Evolutionary conservation across 2,797 vertebrate genomes (phyloP), one percentile per base, ranked within the genome.

Genomic region (Anguilla obscura): DNA sequence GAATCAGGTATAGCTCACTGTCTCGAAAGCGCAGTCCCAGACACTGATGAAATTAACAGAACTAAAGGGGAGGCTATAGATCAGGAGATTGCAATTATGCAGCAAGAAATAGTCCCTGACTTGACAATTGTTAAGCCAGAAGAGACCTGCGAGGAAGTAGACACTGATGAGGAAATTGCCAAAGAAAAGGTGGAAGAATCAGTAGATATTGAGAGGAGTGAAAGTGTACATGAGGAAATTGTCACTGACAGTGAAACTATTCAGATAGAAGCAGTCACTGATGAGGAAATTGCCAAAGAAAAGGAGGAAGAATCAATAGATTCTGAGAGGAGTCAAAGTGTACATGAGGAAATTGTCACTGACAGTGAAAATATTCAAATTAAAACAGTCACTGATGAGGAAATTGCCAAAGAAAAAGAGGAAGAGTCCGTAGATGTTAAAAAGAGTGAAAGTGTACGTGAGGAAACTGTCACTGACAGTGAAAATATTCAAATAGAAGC

Each of bases 141-240:
- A 87, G 58, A 88, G 30, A 87, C 52, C 14, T 45, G 50, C 82
- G 36, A 87, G 40, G 50, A 52, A 52, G 50, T 0, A 71, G 56
- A 66, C 60, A 40, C 10, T 50, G 30, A 60, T 58, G 69, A 86
- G 45, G 56, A 48, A 85, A 36, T 86, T 85, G 48, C 45, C 58
- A 84, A 80, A 30, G 63, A 88, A 86, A 33, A 84, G 24, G 87
- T 84, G 82, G 87, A 86, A 27, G 36, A 82, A 80, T 86, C 60
- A 27, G 85, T 85, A 8, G 45, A 60, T 69, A 24, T 88, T 74
- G 82, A 88, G 69, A 88, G 86, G 18, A 56, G 16, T 74, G 45
- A 86, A 87, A 52, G 56, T 40, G 40, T 80, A 82, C 16, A 10
- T 36, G 16, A 80, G 54, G 69, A 89, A 54, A 84, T 21, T n/a